Conservation (phyloP, 1,140 invertebrate genomes). For the Sitophilus oryzae region DNA sequence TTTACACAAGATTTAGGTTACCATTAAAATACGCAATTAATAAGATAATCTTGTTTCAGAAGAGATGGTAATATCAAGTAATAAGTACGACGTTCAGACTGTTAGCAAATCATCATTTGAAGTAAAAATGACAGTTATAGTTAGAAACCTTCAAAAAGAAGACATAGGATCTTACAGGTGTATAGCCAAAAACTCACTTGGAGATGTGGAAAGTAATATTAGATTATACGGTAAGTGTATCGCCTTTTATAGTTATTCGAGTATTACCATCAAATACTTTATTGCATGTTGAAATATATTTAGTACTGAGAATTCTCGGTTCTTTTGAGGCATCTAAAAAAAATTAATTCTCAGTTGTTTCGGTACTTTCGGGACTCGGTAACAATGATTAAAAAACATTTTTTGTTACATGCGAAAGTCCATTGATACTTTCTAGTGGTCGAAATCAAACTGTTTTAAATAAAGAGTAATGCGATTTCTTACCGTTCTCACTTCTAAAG, state of each 20-base stretch:
- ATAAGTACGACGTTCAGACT: slow-evolving; percentile 74
- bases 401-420: too few species aligned
- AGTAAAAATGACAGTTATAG: slow-evolving; percentile 75
- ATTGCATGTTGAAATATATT: background rate
- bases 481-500: too few species aligned
- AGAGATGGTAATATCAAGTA: slow-evolving; percentile 76
- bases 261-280: background rate
- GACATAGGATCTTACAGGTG: slow-evolving; percentile 85
- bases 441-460: too few species aligned
- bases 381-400: too few species aligned
- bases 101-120: slow-evolving; percentile 69
- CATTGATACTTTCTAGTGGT: too few species aligned
- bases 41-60: too few species aligned
- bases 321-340: too few species aligned
- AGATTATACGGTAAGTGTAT: slow-evolving; percentile 74
- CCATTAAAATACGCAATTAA: too few species aligned
- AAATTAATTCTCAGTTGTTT: too few species aligned
- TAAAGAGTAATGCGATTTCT: too few species aligned
- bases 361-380: too few species aligned
- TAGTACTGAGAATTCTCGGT: background rate
- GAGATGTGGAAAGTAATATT: slow-evolving; percentile 83
- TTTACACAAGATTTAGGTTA: too few species aligned
- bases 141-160: slow-evolving; percentile 67
- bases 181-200: slow-evolving; percentile 85
- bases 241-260: background rate